Conservation (phyloP, 2,888 invertebrate species). For the Caenorhabditis sp. region DNA sequence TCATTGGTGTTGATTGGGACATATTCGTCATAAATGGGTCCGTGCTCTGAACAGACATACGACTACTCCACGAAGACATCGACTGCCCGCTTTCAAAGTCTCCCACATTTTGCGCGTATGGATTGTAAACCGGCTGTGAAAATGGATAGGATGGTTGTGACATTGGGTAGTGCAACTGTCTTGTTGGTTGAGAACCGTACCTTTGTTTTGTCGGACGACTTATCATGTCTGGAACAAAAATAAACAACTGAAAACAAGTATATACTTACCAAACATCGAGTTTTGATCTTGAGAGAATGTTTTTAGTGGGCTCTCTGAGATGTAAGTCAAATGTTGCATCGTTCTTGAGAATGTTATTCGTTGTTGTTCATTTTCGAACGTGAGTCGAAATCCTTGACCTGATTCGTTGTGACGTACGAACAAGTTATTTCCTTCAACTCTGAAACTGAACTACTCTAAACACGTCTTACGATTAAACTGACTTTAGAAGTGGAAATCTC, state of each 20-base stretch:
- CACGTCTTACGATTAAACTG: no score
- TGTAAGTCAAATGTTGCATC: background rate
- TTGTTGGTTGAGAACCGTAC: background rate
- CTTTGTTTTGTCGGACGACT: background rate
- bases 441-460: no score
- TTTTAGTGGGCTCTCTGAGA: background rate
- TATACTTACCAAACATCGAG: background rate
- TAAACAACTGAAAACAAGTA: no score
- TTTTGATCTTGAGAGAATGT: background rate
- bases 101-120: no score
- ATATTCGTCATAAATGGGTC: no score
- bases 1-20: no score
- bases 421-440: background rate
- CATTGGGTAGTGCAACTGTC: background rate
- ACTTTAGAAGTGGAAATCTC: background rate
- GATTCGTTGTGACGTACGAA: background rate
- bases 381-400: background rate
- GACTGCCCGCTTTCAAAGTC: no score
- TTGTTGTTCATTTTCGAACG: background rate
- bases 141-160: background rate
- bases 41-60: no score
- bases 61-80: no score
- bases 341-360: background rate
- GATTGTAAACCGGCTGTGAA: background rate
- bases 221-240: no score